Base-by-base conservation (phyloP, 1,140 invertebrate genomes). In the Pemphigus obesinymphae region DNA sequence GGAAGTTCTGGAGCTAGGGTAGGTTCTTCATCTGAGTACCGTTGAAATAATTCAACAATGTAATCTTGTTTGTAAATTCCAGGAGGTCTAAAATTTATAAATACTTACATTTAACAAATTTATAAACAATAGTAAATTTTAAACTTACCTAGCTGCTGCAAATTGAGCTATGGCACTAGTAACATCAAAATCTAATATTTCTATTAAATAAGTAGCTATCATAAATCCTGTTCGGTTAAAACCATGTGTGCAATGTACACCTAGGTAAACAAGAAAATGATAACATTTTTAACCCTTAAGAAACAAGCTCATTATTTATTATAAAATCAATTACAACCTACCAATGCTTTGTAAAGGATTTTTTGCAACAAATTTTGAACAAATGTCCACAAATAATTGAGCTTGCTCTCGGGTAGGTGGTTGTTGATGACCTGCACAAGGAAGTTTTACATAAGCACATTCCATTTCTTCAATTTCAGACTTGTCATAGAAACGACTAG, bases 211-310 rank as follows among this genome's bases (percentile, higher is more conserved):
- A 3, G 95, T 92, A 70, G 93, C 91, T 72, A 99, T 94, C 0
- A 99, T 88, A 87, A 99, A 99, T 1, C 95, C 98, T 34, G 97
- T 99, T 84, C 98, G 89, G 87, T 99, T 99, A 86, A 99, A 99
- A 0, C 98, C 98, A 89, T 99, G 98, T 1, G 98, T 99, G 86
- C 98, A 99, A 87, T 99, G 98, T 43, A 99, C 93, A 66, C 92
- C 91, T 89, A 85, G 20, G 81, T 83, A 75, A 83, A 48, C 68
- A 82, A 84, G 31, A 55, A 43, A 26, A 40, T 61, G 3, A 37
- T 58, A 11, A 37, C 5, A 45, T 45, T 31, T 45, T 3, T 17
- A 4, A 4, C 8, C 23, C 17, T 7, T 34, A 82, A 29, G n/a
- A 48, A 10, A 11, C 29, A 58, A 26, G 0, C 2, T 23, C 20